A percentile compares a stretch with the other conserved stretches of the same genome.
Conservation (phyloP, 2,888 invertebrate genomes). For the Pristionchus arcanus region DNA sequence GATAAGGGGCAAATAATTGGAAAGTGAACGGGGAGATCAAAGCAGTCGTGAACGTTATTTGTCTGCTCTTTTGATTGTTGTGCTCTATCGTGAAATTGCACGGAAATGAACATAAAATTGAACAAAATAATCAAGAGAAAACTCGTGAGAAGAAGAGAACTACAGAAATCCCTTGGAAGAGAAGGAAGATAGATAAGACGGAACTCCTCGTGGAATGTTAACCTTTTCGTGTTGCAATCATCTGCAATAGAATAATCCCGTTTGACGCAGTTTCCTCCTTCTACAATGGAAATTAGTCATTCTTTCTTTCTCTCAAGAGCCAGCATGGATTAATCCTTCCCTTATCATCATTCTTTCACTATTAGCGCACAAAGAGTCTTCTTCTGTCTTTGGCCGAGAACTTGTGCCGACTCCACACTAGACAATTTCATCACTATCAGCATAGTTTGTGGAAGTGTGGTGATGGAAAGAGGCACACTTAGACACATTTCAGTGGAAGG, state of each 20-base stretch:
- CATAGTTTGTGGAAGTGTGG: slow-evolving; percentile 24
- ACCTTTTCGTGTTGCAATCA: slow-evolving; percentile 4
- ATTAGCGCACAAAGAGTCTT: not conserved
- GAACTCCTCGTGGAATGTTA: not conserved
- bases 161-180: not conserved
- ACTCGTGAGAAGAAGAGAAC: not conserved
- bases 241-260: not conserved
- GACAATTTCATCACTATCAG: not conserved
- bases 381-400: not conserved
- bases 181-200: not conserved
- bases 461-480: not conserved
- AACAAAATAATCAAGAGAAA: not conserved
- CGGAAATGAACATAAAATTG: not conserved
- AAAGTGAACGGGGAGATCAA: not conserved
- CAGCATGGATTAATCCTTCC: not conserved
- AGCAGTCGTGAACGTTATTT: not conserved
- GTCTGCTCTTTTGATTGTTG: not conserved
- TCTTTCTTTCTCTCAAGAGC: not conserved
- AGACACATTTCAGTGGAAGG: not conserved
- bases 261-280: slow-evolving; percentile 23
- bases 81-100: not conserved
- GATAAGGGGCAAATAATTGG: not conserved
- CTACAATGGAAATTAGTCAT: slow-evolving; percentile 21
- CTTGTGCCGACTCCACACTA: slow-evolving; percentile 18
- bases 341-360: slow-evolving; percentile 6